phyloP scores from a whole-genome alignment of 1,140 invertebrate species.

The Charaxes varanes region DNA sequence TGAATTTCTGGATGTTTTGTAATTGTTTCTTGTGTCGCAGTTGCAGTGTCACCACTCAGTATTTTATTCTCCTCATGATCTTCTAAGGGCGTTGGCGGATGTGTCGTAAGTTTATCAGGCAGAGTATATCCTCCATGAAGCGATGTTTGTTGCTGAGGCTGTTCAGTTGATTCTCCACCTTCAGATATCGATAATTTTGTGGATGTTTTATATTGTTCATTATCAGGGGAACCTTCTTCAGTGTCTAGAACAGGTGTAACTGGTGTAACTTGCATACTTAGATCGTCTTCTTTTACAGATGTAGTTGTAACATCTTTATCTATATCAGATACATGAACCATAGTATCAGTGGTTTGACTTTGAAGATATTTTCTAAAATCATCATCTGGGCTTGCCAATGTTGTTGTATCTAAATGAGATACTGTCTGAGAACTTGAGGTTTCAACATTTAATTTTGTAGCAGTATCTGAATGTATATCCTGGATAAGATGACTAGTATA shows the following conservation, averaged over 20 bases:
- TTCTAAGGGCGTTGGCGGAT: too few species aligned
- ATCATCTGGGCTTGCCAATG: background rate
- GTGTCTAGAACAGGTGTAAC: background rate
- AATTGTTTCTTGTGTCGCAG: background rate
- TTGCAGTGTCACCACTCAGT: background rate
- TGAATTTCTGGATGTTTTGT: background rate
- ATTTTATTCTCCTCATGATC: background rate
- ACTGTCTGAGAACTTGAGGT: background rate
- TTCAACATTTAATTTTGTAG: background rate
- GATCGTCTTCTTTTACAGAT: background rate
- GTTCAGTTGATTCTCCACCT: background rate
- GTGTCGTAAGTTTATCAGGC: too few species aligned
- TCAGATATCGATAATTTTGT: background rate
- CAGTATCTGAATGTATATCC: background rate
- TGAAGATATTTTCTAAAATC: background rate
- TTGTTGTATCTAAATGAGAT: background rate
- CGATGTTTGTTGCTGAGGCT: constrained; percentile 6
- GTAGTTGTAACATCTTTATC: background rate
- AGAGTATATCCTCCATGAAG: too few species aligned
- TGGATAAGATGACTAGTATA: background rate
- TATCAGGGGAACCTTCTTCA: constrained; percentile 1
- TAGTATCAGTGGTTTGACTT: background rate
- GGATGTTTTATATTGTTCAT: constrained; percentile 1
- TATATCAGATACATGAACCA: background rate
- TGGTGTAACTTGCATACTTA: background rate